Evolutionary conservation across 2,113 vertebrate genomes (phyloP), one percentile per base, ranked within the genome.

Genomic region (Rhynchomys soricoides): DNA sequence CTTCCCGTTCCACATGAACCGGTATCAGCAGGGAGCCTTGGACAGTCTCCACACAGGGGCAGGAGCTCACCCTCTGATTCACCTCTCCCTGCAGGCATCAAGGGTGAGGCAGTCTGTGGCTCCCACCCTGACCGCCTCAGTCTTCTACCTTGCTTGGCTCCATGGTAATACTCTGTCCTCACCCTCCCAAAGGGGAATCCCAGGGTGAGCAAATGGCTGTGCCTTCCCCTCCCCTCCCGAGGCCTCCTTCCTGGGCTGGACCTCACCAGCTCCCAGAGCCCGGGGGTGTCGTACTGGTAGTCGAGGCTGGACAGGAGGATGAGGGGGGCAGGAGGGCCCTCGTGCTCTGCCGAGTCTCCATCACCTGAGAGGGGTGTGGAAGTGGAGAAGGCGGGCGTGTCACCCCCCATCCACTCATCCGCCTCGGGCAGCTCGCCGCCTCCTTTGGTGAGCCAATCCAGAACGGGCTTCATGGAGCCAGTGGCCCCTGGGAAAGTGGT

Each of bases 21-120:
- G 99, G 99, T 62, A 99, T 97, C 79, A 99, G 97, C 0, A 98
- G 97, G 43, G 99, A 99, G 71, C 99, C 99, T 96, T 99, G 99
- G 55, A 99, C 99, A 77, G 98, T 98, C 93, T 99, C 99, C 85
- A 99, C 99, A n/a, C 99, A 99, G 0, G 99, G 99, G 97, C 99
- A 99, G 0, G 99, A 98, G 40, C 98, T 98, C 5, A 99, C 97
- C 26, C 99, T 99, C 99, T 98, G 98, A 96, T 86, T 99, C 70
- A 98, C 97, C 64, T 98, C 99, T 88, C 99, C 99, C 62, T 98
- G 98, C 98, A 99, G 98, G 85, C 81, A 97, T 96, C 87, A 71
- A 87, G 85, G 92, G 3, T 26, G 64, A 78, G 73, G 93, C 77
- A 64, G 89, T 59, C 81, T 90, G 66, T 91, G 95, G 90, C 34